These are phyloP conservation scores for Sphyrna mokarran DNA, from an alignment of 2,113 vertebrate genomes.

Conservation along the genomic window DNA sequence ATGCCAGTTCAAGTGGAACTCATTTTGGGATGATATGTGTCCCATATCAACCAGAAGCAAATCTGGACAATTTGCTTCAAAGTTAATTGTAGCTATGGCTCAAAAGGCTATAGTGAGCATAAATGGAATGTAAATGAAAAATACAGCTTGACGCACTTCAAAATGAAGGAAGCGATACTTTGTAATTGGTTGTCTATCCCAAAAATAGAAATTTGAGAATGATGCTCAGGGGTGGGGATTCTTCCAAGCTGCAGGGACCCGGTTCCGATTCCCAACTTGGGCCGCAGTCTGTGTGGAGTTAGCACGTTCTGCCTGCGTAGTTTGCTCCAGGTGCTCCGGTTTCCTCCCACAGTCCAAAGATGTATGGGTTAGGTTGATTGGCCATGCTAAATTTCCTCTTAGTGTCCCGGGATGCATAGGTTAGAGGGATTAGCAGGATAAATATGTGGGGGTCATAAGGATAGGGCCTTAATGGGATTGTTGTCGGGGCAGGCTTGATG, in stretches of 20 bases:
- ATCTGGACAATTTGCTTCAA: not conserved
- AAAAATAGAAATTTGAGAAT: not conserved
- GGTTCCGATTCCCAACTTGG: too few species aligned
- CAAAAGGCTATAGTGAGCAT: not conserved
- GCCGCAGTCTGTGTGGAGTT: too few species aligned
- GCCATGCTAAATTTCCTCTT: too few species aligned
- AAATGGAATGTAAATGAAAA: not conserved
- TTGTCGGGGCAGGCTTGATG: too few species aligned
- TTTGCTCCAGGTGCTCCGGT: too few species aligned
- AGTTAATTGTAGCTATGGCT: not conserved
- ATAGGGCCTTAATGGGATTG: too few species aligned
- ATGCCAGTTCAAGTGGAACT: not conserved
- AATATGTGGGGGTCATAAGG: too few species aligned
- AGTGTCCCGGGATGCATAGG: too few species aligned
- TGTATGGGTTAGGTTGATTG: too few species aligned
- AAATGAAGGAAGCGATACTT: not conserved
- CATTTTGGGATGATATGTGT: not conserved
- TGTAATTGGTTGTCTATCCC: not conserved
- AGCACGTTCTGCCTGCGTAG: too few species aligned
- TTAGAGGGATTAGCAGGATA: too few species aligned
- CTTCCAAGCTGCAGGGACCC: not conserved
- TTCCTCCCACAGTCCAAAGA: too few species aligned
- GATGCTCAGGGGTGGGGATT: not conserved
- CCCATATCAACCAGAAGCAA: not conserved
- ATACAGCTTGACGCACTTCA: not conserved